Percentiles rank a stretch among this genome's conserved stretches.
Evolutionary conservation across 2,797 vertebrate genomes (phyloP).

Genomic region (Malacoraja senta): DNA sequence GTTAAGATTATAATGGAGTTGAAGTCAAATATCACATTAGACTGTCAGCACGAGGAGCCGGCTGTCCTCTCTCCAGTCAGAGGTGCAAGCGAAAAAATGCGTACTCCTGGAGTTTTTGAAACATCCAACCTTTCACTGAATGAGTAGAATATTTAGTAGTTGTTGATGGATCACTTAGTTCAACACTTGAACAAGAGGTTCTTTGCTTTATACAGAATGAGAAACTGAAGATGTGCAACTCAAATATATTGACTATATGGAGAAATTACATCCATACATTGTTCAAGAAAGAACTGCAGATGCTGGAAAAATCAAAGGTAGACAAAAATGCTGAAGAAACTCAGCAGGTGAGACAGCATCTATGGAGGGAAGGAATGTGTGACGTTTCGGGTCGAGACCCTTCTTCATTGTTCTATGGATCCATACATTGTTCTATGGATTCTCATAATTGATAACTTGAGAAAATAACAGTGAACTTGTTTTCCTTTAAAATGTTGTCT

Average conservation of each 20-base stretch:
- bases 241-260: neutral
- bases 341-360: no score
- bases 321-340: no score
- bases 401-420: neutral
- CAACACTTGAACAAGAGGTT: neutral
- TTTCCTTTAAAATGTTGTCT: neutral
- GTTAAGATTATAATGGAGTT: constrained; percentile 9
- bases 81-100: constrained; percentile 2
- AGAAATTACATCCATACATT: neutral
- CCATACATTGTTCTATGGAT: neutral
- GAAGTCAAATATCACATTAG: neutral
- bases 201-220: neutral
- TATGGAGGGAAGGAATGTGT: no score
- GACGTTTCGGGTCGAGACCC: no score
- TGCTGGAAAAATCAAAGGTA: no score
- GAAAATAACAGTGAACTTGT: neutral
- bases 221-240: neutral
- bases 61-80: constrained; percentile 12
- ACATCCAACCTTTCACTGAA: neutral
- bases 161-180: neutral
- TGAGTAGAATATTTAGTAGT: neutral
- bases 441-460: neutral
- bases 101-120: neutral
- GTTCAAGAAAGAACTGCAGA: no score
- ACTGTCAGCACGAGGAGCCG: constrained; percentile 11